Conservation (phyloP, 2,797 vertebrate genomes). For the Sebastes baramenuke region DNA sequence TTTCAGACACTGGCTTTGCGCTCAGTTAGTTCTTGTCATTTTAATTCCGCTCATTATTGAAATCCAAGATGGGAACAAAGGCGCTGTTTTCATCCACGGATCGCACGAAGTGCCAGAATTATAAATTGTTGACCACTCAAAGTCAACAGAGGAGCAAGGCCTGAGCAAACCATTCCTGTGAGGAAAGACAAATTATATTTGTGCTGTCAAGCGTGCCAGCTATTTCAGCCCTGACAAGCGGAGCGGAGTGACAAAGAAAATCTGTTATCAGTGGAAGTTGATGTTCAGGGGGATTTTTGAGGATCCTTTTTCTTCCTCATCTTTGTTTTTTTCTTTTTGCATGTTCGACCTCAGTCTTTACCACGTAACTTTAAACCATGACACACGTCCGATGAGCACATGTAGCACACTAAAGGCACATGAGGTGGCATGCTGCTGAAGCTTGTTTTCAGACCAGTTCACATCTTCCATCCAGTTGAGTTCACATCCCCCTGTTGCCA, state of each 20-base stretch:
- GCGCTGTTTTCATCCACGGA: slow-evolving; percentile 13
- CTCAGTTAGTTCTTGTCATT: slow-evolving; percentile 57
- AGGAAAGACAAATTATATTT: slow-evolving; percentile 75
- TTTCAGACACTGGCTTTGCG: slow-evolving; percentile 40
- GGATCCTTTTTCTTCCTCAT: slow-evolving; percentile 1
- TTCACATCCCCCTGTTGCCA: slow-evolving; percentile 30
- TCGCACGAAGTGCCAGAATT: slow-evolving; percentile 50
- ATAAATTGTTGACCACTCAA: slow-evolving; percentile 71
- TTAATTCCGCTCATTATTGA: slow-evolving; percentile 62
- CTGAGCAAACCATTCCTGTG: slow-evolving; percentile 56
- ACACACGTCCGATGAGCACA: slow-evolving; percentile 28
- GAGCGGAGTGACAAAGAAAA: slow-evolving; percentile 62
- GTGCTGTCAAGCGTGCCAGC: slow-evolving; percentile 64
- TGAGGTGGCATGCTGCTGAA: background rate
- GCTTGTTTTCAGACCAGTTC: slow-evolving; percentile 51
- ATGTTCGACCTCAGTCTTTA: slow-evolving; percentile 47
- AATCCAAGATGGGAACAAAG: slow-evolving; percentile 56
- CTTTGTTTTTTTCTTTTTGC: background rate
- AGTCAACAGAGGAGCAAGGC: slow-evolving; percentile 59
- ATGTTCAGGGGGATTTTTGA: slow-evolving; percentile 38
- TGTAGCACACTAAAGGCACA: background rate
- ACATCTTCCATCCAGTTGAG: slow-evolving; percentile 35
- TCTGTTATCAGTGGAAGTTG: slow-evolving; percentile 67
- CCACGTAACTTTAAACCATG: slow-evolving; percentile 35
- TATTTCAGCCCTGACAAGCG: slow-evolving; percentile 61